Conservation (phyloP, 2,113 vertebrate genomes). For the Regulus satrapa region DNA sequence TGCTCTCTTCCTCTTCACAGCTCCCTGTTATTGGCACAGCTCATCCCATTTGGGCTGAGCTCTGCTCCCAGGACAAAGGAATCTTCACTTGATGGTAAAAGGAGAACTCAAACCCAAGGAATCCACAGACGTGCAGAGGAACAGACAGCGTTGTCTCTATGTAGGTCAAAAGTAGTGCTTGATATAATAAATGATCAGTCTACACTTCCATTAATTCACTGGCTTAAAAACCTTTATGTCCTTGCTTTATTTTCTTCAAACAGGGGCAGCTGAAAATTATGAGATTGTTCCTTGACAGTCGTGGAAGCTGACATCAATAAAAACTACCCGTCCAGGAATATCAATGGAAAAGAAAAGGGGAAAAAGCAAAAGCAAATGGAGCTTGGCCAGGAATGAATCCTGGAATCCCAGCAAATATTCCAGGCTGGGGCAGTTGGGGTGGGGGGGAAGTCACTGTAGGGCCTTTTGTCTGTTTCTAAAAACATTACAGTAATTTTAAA, state of each 20-base stretch:
- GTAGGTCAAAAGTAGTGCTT: background rate
- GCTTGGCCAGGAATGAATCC: background rate
- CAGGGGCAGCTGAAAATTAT: background rate
- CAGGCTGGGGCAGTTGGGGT: background rate
- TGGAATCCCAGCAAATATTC: background rate
- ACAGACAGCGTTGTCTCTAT: background rate
- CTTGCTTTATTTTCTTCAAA: constrained; percentile 44
- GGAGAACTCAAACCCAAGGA: background rate
- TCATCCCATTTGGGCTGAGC: background rate
- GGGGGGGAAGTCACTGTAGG: background rate
- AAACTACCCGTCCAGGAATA: background rate
- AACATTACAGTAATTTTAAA: background rate
- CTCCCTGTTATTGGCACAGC: background rate
- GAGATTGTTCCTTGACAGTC: background rate
- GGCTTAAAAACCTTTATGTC: constrained; percentile 8
- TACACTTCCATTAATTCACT: background rate
- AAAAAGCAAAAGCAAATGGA: background rate
- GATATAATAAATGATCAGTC: background rate
- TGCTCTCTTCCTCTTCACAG: background rate
- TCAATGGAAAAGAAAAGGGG: background rate
- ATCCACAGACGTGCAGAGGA: background rate
- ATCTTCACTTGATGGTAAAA: background rate
- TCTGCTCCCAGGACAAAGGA: background rate
- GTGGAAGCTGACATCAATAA: constrained; percentile 9
- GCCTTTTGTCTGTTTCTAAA: accelerated